Evolutionary conservation across 2,797 vertebrate species (phyloP).

Genomic region (Lithobates pipiens): DNA sequence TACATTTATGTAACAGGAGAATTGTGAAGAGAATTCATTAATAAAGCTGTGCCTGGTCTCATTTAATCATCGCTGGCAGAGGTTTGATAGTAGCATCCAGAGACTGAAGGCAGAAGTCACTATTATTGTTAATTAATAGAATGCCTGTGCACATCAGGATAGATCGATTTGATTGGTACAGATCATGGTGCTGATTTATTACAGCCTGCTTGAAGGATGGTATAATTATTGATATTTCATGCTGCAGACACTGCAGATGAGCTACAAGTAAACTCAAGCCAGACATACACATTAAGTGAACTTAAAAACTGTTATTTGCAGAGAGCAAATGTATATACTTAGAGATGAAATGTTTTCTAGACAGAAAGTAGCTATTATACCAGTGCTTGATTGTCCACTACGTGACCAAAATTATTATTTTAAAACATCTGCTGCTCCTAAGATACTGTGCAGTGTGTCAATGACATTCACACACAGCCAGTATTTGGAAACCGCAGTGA

Average conservation of each 20-base stretch:
- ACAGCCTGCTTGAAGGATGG: constrained; percentile 34
- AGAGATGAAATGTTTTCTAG: constrained; percentile 55
- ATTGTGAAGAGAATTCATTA: constrained; percentile 57
- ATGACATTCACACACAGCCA: constrained; percentile 7
- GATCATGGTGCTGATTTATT: constrained; percentile 59
- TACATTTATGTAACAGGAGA: constrained; percentile 39
- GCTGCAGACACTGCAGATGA: constrained; percentile 40
- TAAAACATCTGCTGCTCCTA: constrained; percentile 20
- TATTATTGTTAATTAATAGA: constrained; percentile 63
- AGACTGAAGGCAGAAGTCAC: constrained; percentile 57
- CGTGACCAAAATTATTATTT: constrained; percentile 56
- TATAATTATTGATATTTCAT: constrained; percentile 56
- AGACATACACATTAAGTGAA: constrained; percentile 39
- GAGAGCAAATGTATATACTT: constrained; percentile 46
- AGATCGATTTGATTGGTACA: constrained; percentile 56
- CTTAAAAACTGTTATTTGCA: constrained; percentile 56
- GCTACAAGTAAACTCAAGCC: constrained; percentile 44
- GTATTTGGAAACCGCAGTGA: constrained; percentile 15
- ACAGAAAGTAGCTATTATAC: constrained; percentile 42
- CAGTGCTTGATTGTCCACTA: constrained; percentile 40
- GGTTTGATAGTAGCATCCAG: constrained; percentile 48
- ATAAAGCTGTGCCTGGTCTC: constrained; percentile 45
- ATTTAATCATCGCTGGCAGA: constrained; percentile 58
- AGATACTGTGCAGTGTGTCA: constrained; percentile 17
- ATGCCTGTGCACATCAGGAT: constrained; percentile 55